Evolutionary conservation across 2,113 vertebrate species (phyloP).

Genomic region (Dunckerocampus dactyliophorus): DNA sequence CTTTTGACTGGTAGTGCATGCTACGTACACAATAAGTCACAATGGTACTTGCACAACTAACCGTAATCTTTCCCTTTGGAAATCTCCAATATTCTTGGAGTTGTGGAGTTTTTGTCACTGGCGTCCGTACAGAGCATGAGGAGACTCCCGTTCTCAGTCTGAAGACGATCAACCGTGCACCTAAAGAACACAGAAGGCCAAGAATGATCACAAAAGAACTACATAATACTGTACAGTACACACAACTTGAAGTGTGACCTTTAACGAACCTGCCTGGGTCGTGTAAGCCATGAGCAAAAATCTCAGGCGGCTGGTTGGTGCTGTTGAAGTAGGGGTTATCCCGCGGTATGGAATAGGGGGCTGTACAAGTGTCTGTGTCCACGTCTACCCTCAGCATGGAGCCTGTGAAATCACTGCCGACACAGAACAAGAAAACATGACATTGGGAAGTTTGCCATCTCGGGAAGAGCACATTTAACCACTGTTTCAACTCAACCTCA

Average conservation of each 20-base stretch:
- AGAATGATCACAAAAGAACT: conserved; percentile 13
- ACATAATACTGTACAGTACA: conserved; percentile 7
- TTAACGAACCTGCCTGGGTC: conserved; percentile 92
- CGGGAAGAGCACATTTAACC: conserved; percentile 16
- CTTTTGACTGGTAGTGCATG: no score
- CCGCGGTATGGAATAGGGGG: conserved; percentile 86
- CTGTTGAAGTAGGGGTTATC: conserved; percentile 98
- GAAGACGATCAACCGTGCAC: conserved; percentile 89
- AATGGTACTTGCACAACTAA: conserved; percentile 64
- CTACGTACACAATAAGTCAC: no score
- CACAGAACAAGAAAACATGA: conserved; percentile 34
- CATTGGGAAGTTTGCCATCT: no score
- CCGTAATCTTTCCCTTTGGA: conserved; percentile 94
- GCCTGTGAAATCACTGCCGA: conserved; percentile 93
- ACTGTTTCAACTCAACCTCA: conserved; percentile 51
- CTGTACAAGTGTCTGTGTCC: conserved; percentile 83
- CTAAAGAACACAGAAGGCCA: conserved; percentile 58
- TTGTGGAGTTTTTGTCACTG: conserved; percentile 86
- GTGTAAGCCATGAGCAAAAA: conserved; percentile 95
- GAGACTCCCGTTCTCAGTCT: conserved; percentile 84
- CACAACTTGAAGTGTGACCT: background rate
- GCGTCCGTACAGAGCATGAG: conserved; percentile 92
- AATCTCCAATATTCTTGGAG: conserved; percentile 91
- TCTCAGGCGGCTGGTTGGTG: conserved; percentile 97
- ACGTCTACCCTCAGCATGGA: conserved; percentile 92